Evolutionary conservation across 2,888 invertebrate species (phyloP).

Genomic region (Zygaena filipendulae): DNA sequence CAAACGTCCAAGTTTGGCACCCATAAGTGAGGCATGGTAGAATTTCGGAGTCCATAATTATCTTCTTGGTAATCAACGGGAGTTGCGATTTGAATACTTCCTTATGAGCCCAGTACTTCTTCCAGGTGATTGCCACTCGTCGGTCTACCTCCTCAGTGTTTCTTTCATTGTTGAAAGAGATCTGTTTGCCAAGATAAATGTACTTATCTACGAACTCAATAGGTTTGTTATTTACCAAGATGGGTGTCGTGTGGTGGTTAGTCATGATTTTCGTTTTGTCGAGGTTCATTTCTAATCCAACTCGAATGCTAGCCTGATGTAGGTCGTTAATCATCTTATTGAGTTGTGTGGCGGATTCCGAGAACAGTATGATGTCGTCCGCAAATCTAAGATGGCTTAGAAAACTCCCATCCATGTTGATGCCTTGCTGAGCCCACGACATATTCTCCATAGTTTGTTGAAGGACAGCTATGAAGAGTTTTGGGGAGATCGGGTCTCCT

Average conservation of each 20-base stretch:
- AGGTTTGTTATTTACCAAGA: slow-evolving; percentile 4
- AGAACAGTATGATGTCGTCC: too few relatives aligned
- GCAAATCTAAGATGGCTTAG: too few relatives aligned
- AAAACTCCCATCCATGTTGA: too few relatives aligned
- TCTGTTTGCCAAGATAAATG: slow-evolving; percentile 7
- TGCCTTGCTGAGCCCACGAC: too few relatives aligned
- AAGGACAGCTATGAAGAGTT: too few relatives aligned
- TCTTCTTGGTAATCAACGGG: background rate
- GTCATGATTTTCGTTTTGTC: slow-evolving; percentile 7
- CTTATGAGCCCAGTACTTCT: slow-evolving; percentile 7
- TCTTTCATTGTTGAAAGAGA: slow-evolving; percentile 3
- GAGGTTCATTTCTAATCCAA: slow-evolving; percentile 3
- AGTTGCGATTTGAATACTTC: slow-evolving; percentile 9
- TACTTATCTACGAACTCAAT: slow-evolving; percentile 6
- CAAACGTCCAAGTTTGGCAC: too few relatives aligned
- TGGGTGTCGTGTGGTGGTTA: slow-evolving; percentile 2
- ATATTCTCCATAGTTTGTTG: too few relatives aligned
- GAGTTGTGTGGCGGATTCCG: background rate
- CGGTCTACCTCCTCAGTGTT: too few relatives aligned
- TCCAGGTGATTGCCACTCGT: slow-evolving; percentile 4
- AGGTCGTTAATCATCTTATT: too few relatives aligned
- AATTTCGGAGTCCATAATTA: background rate
- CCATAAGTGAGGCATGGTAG: too few relatives aligned
- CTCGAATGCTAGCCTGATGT: background rate
- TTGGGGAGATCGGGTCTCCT: too few relatives aligned